phyloP scores from a whole-genome alignment of 2,113 vertebrate species.

The Thunnus thynnus region DNA sequence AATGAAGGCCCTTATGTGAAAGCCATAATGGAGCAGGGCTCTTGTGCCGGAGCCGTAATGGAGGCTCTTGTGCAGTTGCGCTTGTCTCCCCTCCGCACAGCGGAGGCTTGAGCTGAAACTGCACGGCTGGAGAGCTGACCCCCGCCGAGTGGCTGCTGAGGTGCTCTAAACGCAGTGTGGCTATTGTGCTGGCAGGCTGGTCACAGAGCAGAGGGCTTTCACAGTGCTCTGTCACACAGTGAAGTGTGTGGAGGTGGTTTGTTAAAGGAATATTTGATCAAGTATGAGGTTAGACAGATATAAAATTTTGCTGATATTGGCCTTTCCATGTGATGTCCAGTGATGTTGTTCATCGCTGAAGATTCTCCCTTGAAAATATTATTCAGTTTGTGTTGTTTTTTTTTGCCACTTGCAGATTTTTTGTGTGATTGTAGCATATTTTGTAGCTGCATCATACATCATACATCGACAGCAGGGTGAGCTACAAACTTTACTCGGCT shows the following conservation, averaged over 20 bases:
- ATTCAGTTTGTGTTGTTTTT: no score
- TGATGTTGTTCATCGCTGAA: not conserved
- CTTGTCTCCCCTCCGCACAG: slow-evolving; percentile 79
- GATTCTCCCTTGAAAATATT: not conserved
- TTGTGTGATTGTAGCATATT: no score
- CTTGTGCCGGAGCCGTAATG: slow-evolving; percentile 82
- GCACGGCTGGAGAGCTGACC: slow-evolving; percentile 71
- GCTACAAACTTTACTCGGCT: no score
- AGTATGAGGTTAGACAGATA: not conserved
- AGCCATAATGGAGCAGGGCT: slow-evolving; percentile 79
- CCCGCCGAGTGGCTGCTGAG: slow-evolving; percentile 53
- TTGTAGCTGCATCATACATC: no score
- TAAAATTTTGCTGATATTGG: not conserved
- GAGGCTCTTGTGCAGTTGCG: slow-evolving; percentile 77
- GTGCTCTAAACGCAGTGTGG: slow-evolving; percentile 22
- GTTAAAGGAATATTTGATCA: slow-evolving; percentile 45
- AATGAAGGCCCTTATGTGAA: slow-evolving; percentile 77
- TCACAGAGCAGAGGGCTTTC: slow-evolving; percentile 45
- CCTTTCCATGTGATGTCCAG: not conserved
- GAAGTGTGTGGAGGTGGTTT: slow-evolving; percentile 55
- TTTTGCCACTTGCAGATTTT: no score
- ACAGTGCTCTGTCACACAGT: slow-evolving; percentile 50
- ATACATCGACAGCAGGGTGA: no score
- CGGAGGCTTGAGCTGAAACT: slow-evolving; percentile 74
- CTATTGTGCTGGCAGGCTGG: slow-evolving; percentile 46